Evolutionary conservation across 2,888 invertebrate genomes (phyloP).

Genomic region (Tenthredo amoena): DNA sequence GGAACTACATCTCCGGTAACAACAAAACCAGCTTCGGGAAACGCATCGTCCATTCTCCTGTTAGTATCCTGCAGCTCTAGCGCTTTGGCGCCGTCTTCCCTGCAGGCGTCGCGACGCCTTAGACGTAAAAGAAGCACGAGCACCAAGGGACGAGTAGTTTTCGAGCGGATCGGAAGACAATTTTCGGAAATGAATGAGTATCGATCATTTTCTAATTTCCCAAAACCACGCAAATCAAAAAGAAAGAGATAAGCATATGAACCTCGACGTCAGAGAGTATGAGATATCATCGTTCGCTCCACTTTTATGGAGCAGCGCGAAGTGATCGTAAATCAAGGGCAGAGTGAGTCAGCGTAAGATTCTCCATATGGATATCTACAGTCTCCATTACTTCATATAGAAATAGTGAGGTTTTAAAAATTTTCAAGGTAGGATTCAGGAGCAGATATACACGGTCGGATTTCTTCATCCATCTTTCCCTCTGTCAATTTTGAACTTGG

Average conservation of each 20-base stretch:
- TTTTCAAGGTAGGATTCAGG: background rate
- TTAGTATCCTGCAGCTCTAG: background rate
- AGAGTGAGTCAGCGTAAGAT: background rate
- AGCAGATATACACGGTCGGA: background rate
- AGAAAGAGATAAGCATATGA: background rate
- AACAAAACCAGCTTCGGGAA: slow-evolving; percentile 37
- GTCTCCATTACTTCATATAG: background rate
- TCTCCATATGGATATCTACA: slow-evolving; percentile 11
- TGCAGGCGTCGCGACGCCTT: slow-evolving; percentile 23
- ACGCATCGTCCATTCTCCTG: slow-evolving; percentile 33
- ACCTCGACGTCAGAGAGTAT: background rate
- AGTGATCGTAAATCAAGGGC: slow-evolving; percentile 1
- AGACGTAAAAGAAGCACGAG: slow-evolving; percentile 1
- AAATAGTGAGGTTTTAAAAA: background rate
- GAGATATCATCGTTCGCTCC: background rate
- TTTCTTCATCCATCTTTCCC: background rate
- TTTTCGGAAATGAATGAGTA: background rate
- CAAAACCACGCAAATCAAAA: background rate
- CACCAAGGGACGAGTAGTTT: background rate
- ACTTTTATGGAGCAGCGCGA: background rate
- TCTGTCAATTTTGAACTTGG: background rate
- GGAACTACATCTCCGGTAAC: slow-evolving; percentile 49
- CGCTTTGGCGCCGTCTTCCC: slow-evolving; percentile 38
- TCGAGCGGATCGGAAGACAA: background rate
- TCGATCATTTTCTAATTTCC: background rate